Evolutionary conservation across 2,888 invertebrate genomes (phyloP).

Genomic region (Aleiodes alternator): DNA sequence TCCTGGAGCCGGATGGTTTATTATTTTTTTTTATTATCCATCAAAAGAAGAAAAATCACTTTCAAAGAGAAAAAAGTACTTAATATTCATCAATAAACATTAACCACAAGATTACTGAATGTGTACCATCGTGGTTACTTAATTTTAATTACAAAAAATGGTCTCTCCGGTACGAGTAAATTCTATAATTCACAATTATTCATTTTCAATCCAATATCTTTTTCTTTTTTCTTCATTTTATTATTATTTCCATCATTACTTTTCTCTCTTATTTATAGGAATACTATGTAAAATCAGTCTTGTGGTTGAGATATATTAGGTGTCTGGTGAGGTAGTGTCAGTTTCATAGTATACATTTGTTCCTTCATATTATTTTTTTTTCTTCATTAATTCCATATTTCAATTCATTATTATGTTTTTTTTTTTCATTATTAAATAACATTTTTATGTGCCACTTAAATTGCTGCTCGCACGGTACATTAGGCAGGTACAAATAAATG

Average conservation of each 20-base stretch:
- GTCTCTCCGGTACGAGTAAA: constrained; percentile 62
- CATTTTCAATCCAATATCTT: constrained; percentile 32
- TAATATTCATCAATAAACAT: constrained; percentile 39
- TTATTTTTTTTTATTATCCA: background rate
- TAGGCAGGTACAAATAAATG: constrained; percentile 11
- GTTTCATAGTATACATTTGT: constrained; percentile 71
- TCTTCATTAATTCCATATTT: constrained; percentile 15
- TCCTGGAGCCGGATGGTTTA: constrained; percentile 2
- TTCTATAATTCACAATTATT: constrained; percentile 51
- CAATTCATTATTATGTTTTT: background rate
- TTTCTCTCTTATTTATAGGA: constrained; percentile 68
- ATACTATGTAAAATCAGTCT: constrained; percentile 76
- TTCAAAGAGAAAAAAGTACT: constrained; percentile 22
- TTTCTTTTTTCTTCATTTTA: constrained; percentile 28
- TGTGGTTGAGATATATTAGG: constrained; percentile 75
- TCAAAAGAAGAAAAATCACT: background rate
- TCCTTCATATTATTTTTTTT: constrained; percentile 34
- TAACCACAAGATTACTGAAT: constrained; percentile 47
- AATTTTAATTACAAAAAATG: constrained; percentile 53
- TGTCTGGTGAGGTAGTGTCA: constrained; percentile 75
- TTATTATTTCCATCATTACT: constrained; percentile 48
- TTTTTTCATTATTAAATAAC: constrained; percentile 23
- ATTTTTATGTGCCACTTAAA: constrained; percentile 62
- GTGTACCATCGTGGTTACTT: background rate
- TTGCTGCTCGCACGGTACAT: constrained; percentile 48